A percentile compares a stretch with the other conserved stretches of the same genome.
phyloP scores from a whole-genome alignment of 1,140 invertebrate species.

The Bombus huntii region DNA sequence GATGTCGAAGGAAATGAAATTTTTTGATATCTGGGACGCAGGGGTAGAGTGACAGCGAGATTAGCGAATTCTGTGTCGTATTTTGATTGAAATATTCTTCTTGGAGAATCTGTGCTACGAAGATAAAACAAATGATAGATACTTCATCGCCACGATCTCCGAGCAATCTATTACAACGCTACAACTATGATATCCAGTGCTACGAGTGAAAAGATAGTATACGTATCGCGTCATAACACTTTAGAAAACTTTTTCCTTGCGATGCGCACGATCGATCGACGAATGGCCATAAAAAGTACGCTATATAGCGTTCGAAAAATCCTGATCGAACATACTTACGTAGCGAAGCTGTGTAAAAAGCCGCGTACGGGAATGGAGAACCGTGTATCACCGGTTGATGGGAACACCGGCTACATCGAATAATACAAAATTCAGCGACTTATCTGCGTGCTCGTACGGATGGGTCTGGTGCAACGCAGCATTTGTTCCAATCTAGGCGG shows the following conservation, averaged over 20 bases:
- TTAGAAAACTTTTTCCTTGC: not conserved
- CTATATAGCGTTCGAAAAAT: not conserved
- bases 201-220: not conserved
- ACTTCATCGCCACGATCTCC: too few relatives aligned
- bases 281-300: not conserved
- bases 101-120: too few relatives aligned
- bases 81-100: too few relatives aligned
- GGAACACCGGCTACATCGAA: slow-evolving; percentile 18
- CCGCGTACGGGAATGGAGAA: not conserved
- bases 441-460: slow-evolving; percentile 17
- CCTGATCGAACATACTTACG: not conserved
- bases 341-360: not conserved
- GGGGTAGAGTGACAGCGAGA: too few relatives aligned
- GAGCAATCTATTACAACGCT: not conserved
- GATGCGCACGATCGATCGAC: not conserved
- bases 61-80: too few relatives aligned
- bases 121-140: too few relatives aligned
- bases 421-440: slow-evolving; percentile 54
- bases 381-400: not conserved
- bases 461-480: slow-evolving; percentile 55
- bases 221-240: not conserved
- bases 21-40: too few relatives aligned
- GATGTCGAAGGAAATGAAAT: too few relatives aligned
- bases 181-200: not conserved
- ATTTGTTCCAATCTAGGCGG: slow-evolving; percentile 77